Base-by-base conservation (phyloP, 2,113 vertebrate genomes). In the Ranitomeya imitator region DNA sequence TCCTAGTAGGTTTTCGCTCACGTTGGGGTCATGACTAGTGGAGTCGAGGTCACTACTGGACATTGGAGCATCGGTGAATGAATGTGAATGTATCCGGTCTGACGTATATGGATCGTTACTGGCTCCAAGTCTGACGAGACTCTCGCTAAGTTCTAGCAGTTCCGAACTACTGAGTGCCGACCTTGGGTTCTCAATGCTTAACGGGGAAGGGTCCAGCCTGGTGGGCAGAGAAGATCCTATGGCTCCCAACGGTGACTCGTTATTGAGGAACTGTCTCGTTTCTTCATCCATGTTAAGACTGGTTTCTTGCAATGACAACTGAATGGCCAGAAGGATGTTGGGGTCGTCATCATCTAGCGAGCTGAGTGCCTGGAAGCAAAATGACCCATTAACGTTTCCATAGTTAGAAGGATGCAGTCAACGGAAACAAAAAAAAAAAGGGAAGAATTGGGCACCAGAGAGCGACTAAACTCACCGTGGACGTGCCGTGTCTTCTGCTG, bases 301-400 rank as follows among this genome's bases (percentile, higher is more conserved):
- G 9, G 97, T 97, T 90, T 99, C 98, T 93, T 99, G 98, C 90
- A 99, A 93, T 8, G 98, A 99, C 79, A 99, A 94, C 94, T 99
- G 98, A 91, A 99, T 99, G 90, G 98, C 98, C 88, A 99, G 94
- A 57, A 99, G 94, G 90, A 99, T 98, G 93, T 99, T 99, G 67
- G 98, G 97, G 90, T 99, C 98, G 18, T 99, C 98, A 89, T 99
- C 98, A 90, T 99, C 98, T 92, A 99, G 91, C 87, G 97, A 99
- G 90, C 96, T 97, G 59, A 97, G 93, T 91, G 96, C 96, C 98
- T 99, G 73, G 83, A 89, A 92, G 93, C 18, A 92, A 4, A 57
- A 83, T 12, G 23, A 79, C n/a, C 26, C 13, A 51, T n/a, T 79
- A 55, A 54, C 37, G n/a, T 86, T 23, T 82, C 5, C 4, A 23